Conservation (phyloP, 1,140 invertebrate genomes). For the Bombus confusus region DNA sequence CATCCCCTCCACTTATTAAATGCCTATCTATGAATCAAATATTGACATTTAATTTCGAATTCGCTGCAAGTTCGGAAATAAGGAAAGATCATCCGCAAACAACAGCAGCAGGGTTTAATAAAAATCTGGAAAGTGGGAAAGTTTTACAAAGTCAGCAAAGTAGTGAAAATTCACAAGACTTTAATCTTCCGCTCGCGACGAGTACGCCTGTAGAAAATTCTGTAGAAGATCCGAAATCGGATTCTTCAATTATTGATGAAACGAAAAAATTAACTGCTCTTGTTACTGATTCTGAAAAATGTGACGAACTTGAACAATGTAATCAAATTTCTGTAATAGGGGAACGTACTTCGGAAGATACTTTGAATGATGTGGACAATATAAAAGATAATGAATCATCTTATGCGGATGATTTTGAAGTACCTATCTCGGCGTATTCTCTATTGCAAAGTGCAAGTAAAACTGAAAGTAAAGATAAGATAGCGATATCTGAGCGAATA, state of each 20-base stretch:
- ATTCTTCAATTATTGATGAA: not conserved
- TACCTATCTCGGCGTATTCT: slow-evolving; percentile 6
- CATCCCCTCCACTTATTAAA: not conserved
- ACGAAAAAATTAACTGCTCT: not conserved
- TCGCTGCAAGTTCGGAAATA: not conserved
- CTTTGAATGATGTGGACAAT: not conserved
- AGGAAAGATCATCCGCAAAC: not conserved
- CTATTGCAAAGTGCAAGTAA: slow-evolving; percentile 1
- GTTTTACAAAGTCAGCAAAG: not conserved
- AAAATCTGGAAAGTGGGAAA: not conserved
- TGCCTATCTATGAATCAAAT: slow-evolving; percentile 24
- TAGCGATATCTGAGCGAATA: too few relatives aligned
- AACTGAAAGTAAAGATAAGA: slow-evolving; percentile 2
- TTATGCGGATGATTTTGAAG: slow-evolving; percentile 14
- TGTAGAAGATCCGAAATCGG: not conserved
- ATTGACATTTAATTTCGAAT: not conserved
- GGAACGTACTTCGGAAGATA: not conserved
- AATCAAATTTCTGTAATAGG: not conserved
- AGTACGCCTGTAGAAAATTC: slow-evolving; percentile 7
- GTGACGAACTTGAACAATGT: not conserved
- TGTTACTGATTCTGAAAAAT: not conserved
- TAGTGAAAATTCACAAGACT: not conserved
- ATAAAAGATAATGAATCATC: not conserved
- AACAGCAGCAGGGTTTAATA: too few relatives aligned
- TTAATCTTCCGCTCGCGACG: not conserved